Conservation (phyloP, 1,140 invertebrate species). For the Drosophila lacertosa region DNA sequence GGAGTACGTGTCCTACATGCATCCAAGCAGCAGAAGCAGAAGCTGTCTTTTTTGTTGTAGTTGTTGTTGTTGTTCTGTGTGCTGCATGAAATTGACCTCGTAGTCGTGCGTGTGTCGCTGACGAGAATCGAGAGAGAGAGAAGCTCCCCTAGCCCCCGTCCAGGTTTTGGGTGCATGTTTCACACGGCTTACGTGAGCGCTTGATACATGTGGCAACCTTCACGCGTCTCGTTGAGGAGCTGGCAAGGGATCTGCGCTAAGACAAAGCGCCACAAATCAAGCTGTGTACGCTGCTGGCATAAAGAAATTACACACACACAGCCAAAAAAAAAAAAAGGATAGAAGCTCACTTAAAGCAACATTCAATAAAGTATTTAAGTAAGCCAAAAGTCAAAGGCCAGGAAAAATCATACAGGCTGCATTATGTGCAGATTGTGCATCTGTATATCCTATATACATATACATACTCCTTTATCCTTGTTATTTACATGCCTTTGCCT, state of each 20-base stretch:
- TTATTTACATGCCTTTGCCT: constrained; percentile 27
- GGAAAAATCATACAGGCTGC: constrained; percentile 16
- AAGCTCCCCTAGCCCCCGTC: not conserved
- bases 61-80: constrained; percentile 37
- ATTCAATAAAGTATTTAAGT: constrained; percentile 33
- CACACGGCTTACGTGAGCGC: constrained; percentile 49
- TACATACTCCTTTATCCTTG: constrained; percentile 27
- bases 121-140: constrained; percentile 28
- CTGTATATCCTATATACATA: not conserved
- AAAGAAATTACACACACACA: constrained; percentile 36
- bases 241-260: constrained; percentile 7
- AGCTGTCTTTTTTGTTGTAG: constrained; percentile 1
- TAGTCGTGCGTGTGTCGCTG: constrained; percentile 65
- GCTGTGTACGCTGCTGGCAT: constrained; percentile 27
- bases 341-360: constrained; percentile 24
- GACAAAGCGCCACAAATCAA: constrained; percentile 51
- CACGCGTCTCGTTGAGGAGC: not conserved
- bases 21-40: constrained; percentile 21
- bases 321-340: constrained; percentile 5
- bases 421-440: constrained; percentile 42
- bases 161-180: constrained; percentile 18
- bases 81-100: constrained; percentile 76
- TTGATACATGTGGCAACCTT: constrained; percentile 50
- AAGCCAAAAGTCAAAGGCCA: constrained; percentile 25
- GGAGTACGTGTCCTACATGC: constrained; percentile 67